Evolutionary conservation across 2,888 invertebrate genomes (phyloP).

Genomic region (Patella caerulea): DNA sequence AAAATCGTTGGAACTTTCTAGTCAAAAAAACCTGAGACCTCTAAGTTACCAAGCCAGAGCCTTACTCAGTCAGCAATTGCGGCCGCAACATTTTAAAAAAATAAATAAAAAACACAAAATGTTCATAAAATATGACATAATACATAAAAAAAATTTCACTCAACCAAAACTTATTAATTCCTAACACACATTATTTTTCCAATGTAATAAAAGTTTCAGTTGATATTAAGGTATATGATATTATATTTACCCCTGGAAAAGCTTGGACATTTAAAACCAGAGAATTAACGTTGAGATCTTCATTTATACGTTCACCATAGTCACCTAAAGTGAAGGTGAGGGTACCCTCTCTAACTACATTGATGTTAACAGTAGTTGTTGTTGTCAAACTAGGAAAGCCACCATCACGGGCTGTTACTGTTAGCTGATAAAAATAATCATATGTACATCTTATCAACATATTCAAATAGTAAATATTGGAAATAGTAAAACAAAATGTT

Average conservation of each 20-base stretch:
- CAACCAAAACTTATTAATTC: too few species aligned
- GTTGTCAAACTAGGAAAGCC: constrained; percentile 51
- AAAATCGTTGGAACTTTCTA: too few species aligned
- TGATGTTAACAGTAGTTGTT: constrained; percentile 53
- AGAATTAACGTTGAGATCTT: constrained; percentile 47
- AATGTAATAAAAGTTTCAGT: too few species aligned
- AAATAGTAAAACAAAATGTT: neutral
- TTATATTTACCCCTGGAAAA: constrained; percentile 46
- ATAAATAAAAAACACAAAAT: too few species aligned
- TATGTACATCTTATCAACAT: neutral
- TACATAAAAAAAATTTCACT: too few species aligned
- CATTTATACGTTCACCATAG: constrained; percentile 52
- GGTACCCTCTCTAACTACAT: constrained; percentile 47
- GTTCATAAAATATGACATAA: too few species aligned
- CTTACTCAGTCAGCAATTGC: too few species aligned
- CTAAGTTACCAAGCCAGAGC: too few species aligned
- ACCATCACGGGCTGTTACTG: constrained; percentile 55
- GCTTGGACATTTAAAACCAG: constrained; percentile 47
- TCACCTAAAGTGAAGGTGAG: constrained; percentile 43
- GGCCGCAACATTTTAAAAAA: too few species aligned
- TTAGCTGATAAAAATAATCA: constrained; percentile 38
- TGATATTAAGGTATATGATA: neutral
- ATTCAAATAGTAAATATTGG: neutral
- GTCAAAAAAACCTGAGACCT: too few species aligned
- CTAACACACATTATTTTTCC: too few species aligned